Base-by-base conservation (phyloP, 2,797 vertebrate genomes). In the Poecilia gillii region DNA sequence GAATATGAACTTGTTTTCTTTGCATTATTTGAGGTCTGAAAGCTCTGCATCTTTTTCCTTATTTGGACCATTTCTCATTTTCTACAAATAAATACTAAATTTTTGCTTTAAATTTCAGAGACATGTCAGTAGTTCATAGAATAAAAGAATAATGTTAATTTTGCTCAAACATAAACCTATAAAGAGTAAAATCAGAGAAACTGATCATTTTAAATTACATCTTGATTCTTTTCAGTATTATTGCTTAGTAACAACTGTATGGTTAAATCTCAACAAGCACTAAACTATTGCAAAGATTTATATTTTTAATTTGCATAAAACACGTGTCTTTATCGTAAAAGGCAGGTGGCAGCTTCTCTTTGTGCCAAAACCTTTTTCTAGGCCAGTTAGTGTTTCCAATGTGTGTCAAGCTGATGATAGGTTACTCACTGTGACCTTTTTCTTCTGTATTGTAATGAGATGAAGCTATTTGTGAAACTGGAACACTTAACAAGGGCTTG, bases 401-500 rank as follows among this genome's bases (percentile, higher is more conserved):
- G 45, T 84, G 80, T 92, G 88, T 88, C 84, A 87, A 75, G 79
- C 82, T 86, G 88, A 86, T 87, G 89, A 80, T 51, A 4, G 84
- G 83, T 90, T 84, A 79, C 70, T 79, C 80, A 89, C 79, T 1
- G 66, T 75, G 77, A 77, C 83, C 85, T 75, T 82, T 81, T 79
- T 87, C 31, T 70, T 79, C 36, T 39, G 0, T 79, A 76, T 82
- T 64, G 36, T 91, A 90, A 92, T 91, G 84, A 90, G 83, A 82
- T 87, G 3, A 81, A 79, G 85, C 88, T 91, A 90, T 93, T 93
- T 90, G 79, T 62, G 74, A 81, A 81, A 33, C 85, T 79, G 59
- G 72, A 84, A 70, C 83, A 70, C 39, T 0, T 16, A 70, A 75
- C n/a, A 45, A 46, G 41, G 57, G n/a, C 41, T 75, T 64, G 57